These are phyloP conservation scores for Fabriciana adippe DNA, from an alignment of 2,888 invertebrate genomes.

Conservation along the genomic window DNA sequence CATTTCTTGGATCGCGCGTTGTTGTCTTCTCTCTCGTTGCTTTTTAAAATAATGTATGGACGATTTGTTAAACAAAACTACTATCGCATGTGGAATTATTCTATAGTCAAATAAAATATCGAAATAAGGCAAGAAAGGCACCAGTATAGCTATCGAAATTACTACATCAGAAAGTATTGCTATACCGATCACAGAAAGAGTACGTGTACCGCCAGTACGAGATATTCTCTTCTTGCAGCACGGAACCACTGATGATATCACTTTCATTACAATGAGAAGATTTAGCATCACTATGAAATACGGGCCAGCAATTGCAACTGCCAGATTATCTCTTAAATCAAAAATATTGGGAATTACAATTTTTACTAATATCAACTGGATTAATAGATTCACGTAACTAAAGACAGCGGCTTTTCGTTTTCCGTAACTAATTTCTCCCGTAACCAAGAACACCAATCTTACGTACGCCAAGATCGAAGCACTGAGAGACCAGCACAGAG, in stretches of 20 bases:
- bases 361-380: conserved; percentile 22
- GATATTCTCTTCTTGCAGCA: conserved; percentile 29
- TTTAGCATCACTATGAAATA: conserved; percentile 34
- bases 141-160: background rate
- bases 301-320: conserved; percentile 7
- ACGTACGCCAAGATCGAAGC: conserved; percentile 38
- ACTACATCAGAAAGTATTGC: conserved; percentile 39
- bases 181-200: conserved; percentile 30
- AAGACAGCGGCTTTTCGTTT: conserved; percentile 34
- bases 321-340: background rate
- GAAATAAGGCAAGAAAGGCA: background rate
- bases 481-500: conserved; percentile 40
- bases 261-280: conserved; percentile 27
- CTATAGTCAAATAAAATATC: conserved; percentile 25
- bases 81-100: conserved; percentile 31
- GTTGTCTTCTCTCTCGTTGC: conserved; percentile 10
- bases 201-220: conserved; percentile 17
- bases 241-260: conserved; percentile 27
- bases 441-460: conserved; percentile 38
- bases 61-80: conserved; percentile 38
- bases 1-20: conserved; percentile 6
- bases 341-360: conserved; percentile 24
- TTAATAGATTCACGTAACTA: conserved; percentile 26
- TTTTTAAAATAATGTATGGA: conserved; percentile 40
- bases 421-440: conserved; percentile 36